Conservation (phyloP, 2,888 invertebrate genomes). For the Eupithecia subfuscata region DNA sequence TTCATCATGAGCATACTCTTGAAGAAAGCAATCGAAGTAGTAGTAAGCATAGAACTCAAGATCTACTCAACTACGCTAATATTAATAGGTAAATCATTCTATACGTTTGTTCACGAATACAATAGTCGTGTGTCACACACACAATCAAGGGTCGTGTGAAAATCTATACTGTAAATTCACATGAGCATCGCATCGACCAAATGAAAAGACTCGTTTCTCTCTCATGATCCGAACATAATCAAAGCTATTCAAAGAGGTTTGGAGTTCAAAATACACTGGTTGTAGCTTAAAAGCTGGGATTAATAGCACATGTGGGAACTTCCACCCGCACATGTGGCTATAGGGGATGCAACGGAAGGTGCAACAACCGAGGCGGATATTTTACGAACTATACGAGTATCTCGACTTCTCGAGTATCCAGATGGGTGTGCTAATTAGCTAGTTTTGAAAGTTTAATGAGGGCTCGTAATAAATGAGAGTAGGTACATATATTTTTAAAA, state of each 20-base stretch:
- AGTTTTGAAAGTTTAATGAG: not conserved
- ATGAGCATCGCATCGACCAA: conserved; percentile 56
- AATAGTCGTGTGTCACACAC: conserved; percentile 21
- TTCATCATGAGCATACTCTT: not conserved
- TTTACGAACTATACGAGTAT: conserved; percentile 19
- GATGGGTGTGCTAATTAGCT: conserved; percentile 29
- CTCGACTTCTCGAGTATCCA: conserved; percentile 38
- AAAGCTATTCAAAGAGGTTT: conserved; percentile 47
- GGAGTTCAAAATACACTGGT: conserved; percentile 55
- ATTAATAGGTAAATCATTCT: not conserved
- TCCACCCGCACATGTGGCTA: conserved; percentile 50
- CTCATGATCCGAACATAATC: conserved; percentile 44
- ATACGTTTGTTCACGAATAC: not conserved
- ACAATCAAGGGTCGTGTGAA: conserved; percentile 63
- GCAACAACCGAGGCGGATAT: conserved; percentile 51
- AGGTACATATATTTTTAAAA: not conserved
- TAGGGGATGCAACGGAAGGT: conserved; percentile 62
- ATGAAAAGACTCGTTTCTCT: conserved; percentile 50
- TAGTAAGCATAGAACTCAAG: not conserved
- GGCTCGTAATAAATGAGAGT: not conserved
- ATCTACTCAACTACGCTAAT: not conserved
- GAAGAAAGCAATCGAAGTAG: not conserved
- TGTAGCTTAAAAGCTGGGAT: conserved; percentile 54
- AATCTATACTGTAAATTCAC: conserved; percentile 66
- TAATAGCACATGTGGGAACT: conserved; percentile 62